Percentiles rank a stretch among this genome's conserved stretches.
These are phyloP conservation scores for Anthoscopus minutus DNA, from an alignment of 2,113 vertebrate species.

Conservation along the genomic window DNA sequence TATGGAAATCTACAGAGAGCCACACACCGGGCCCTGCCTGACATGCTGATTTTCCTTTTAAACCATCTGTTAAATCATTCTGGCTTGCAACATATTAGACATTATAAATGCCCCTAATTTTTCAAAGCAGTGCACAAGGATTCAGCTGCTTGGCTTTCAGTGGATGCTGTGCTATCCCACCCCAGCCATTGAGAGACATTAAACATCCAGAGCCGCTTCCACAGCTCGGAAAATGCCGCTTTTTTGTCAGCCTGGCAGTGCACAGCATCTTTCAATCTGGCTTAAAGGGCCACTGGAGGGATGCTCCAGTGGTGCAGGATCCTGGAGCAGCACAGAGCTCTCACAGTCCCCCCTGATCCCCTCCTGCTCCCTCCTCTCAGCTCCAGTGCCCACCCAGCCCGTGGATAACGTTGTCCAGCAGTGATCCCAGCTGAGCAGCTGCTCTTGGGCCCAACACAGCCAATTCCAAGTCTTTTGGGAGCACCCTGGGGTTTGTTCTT, in stretches of 20 bases:
- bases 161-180: conserved; percentile 11
- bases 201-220: conserved; percentile 39
- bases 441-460: rapidly evolving
- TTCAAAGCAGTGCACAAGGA: conserved; percentile 51
- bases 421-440: rapidly evolving
- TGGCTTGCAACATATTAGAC: conserved; percentile 48
- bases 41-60: conserved; percentile 57
- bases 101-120: conserved; percentile 61
- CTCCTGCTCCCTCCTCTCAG: background rate
- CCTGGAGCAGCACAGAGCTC: background rate
- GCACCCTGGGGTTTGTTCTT: background rate
- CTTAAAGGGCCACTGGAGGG: conserved; percentile 58
- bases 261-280: conserved; percentile 53
- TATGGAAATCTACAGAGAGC: conserved; percentile 15
- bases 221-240: background rate
- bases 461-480: background rate
- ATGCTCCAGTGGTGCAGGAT: background rate
- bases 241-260: conserved; percentile 49
- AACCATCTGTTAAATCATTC: conserved; percentile 64
- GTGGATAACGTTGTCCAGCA: rapidly evolving
- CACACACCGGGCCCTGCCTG: conserved; percentile 36
- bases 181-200: conserved; percentile 52
- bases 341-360: rapidly evolving
- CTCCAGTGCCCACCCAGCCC: background rate
- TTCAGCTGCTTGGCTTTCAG: conserved; percentile 48